Conservation (phyloP, 2,888 invertebrate genomes). For the Flexamia atlantica region DNA sequence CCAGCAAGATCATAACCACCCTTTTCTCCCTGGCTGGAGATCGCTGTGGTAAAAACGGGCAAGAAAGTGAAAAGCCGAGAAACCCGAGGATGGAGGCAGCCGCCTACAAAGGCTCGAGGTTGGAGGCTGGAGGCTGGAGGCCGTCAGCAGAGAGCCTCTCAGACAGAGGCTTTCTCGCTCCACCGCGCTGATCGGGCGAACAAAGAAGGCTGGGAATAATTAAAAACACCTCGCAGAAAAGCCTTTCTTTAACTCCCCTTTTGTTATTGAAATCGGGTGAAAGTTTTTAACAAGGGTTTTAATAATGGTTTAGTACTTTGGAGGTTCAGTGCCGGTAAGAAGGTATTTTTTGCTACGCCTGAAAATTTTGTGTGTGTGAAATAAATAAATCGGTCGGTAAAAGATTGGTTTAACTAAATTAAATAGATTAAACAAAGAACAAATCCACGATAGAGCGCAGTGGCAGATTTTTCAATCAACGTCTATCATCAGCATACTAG, state of each 20-base stretch:
- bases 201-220: background rate
- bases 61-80: conserved; percentile 34
- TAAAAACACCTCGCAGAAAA: background rate
- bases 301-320: too few relatives aligned
- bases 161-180: background rate
- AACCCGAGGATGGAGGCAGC: background rate
- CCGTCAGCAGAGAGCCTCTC: background rate
- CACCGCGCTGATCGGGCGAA: background rate
- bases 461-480: too few relatives aligned
- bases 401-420: too few relatives aligned
- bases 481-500: too few relatives aligned
- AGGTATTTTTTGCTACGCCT: too few relatives aligned
- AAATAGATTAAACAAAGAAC: too few relatives aligned
- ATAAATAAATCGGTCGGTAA: too few relatives aligned
- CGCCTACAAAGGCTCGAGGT: conserved; percentile 3
- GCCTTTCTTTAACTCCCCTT: background rate
- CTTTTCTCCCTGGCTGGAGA: background rate
- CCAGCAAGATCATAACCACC: background rate
- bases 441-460: too few relatives aligned
- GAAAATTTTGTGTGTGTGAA: too few relatives aligned
- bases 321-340: too few relatives aligned
- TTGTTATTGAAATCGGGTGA: background rate
- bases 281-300: too few relatives aligned
- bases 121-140: background rate
- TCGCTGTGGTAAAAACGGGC: background rate